These are phyloP conservation scores for Uria aalge DNA, from an alignment of 2,113 vertebrate genomes.

Conservation along the genomic window DNA sequence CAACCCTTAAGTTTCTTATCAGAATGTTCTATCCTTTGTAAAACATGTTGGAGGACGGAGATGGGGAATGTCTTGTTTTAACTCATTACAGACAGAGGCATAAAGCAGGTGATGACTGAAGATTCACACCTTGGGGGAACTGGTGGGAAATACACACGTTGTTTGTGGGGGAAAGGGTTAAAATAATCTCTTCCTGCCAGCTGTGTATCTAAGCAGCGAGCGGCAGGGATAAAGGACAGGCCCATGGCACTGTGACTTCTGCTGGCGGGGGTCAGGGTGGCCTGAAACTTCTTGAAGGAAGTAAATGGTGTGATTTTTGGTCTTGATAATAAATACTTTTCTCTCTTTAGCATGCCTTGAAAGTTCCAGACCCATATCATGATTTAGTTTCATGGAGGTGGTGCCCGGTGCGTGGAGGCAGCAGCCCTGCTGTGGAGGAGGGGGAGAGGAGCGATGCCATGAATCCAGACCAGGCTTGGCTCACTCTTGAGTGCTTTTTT, in stretches of 20 bases:
- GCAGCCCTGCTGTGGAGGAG: background rate
- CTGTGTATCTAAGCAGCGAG: background rate
- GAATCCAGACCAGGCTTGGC: background rate
- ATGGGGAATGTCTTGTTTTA: background rate
- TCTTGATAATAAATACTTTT: background rate
- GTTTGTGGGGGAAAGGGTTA: background rate
- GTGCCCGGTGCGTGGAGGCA: background rate
- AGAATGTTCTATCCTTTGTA: background rate
- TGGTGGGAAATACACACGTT: background rate
- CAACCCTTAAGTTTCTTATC: background rate
- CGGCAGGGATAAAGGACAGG: rapidly evolving
- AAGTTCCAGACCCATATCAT: background rate
- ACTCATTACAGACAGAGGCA: rapidly evolving
- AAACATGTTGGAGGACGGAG: background rate
- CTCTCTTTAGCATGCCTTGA: background rate
- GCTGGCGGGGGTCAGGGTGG: background rate
- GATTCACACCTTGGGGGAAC: background rate
- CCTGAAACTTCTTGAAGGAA: background rate
- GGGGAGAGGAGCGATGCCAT: background rate
- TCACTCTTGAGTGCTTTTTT: background rate
- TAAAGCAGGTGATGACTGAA: background rate
- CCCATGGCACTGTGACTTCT: background rate
- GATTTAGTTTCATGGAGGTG: background rate
- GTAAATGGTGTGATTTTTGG: background rate
- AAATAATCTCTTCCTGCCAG: background rate